Base-by-base conservation (phyloP, 2,113 vertebrate genomes). In the Athene noctua region DNA sequence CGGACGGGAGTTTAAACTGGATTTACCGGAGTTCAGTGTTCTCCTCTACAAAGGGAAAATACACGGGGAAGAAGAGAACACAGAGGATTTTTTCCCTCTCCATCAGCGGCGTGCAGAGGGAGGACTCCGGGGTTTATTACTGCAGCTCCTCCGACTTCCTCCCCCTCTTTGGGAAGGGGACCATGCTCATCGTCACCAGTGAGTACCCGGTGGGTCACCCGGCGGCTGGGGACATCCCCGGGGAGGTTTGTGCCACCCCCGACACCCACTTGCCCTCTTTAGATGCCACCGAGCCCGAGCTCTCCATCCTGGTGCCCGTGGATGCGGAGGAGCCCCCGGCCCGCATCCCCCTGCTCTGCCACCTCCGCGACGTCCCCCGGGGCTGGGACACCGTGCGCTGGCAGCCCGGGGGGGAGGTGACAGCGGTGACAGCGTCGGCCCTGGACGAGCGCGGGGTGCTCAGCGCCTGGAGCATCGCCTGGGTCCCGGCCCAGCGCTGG, bases 11-110 rank as follows among this genome's bases (percentile, higher is more conserved):
- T 13, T 70, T 90, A 4, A 3, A 1, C 12, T 47, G 40, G 54
- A 38, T 77, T 54, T 40, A 55, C 47, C 3, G 0, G 27, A 61
- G 16, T 44, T 13, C 1, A 3, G 0, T 0, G 3, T 1, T 4
- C 25, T 13, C 20, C 17, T 0, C 0, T 21, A 8, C 1, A 1
- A 0, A 0, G 4, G 29, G 13, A 46, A 83, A 13, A n/a, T 83
- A 90, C 29, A 30, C 4, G 0, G 29, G 15, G 6, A 54, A 3
- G 10, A 4, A 0, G 8, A 14, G 17, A 20, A 3, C 2, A 3
- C 0, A 0, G 22, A 0, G 1, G 1, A 3, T 4, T 3, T 61
- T 47, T n/a, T 62, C 63, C 55, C n/a, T 90, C 5, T 1, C 2
- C 34, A 70, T 83, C 55, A 2, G 23, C 49, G 2, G 19, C 4